Evolutionary conservation across 2,113 vertebrate species (phyloP).

Genomic region (Acanthochromis polyacanthus): DNA sequence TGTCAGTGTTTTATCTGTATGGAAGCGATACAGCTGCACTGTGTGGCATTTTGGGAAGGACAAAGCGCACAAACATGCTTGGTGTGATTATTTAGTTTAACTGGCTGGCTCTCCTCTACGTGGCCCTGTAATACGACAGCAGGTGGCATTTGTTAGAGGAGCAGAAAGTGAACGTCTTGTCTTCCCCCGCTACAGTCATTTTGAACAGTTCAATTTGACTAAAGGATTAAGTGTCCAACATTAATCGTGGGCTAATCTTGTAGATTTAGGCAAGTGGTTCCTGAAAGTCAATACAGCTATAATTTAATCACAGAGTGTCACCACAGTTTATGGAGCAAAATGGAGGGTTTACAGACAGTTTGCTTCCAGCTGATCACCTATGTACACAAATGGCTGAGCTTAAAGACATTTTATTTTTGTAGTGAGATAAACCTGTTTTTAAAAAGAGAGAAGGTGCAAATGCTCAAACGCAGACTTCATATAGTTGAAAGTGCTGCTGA

Average conservation of each 20-base stretch:
- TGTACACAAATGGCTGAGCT: constrained; percentile 8
- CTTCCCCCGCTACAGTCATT: constrained; percentile 32
- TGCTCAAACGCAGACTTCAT: background rate
- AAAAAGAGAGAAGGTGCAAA: background rate
- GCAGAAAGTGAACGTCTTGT: constrained; percentile 48
- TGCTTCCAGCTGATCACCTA: constrained; percentile 51
- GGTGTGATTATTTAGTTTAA: constrained; percentile 36
- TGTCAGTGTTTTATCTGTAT: constrained; percentile 51
- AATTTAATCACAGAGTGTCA: constrained; percentile 74
- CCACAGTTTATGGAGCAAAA: constrained; percentile 64
- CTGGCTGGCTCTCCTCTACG: constrained; percentile 44
- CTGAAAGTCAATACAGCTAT: constrained; percentile 74
- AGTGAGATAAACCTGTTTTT: constrained; percentile 26
- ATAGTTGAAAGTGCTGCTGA: background rate
- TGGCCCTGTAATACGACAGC: constrained; percentile 21
- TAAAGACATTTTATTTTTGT: constrained; percentile 28
- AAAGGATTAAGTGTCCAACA: constrained; percentile 75
- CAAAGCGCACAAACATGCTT: constrained; percentile 37
- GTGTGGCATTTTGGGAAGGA: constrained; percentile 40
- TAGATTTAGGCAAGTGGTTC: constrained; percentile 73
- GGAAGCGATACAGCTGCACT: constrained; percentile 12
- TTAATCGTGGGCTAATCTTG: constrained; percentile 78
- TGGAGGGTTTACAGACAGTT: constrained; percentile 56
- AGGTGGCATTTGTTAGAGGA: constrained; percentile 57
- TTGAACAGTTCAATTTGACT: constrained; percentile 72